Conservation (phyloP, 2,113 vertebrate species). For the Oreocharis arfaki region DNA sequence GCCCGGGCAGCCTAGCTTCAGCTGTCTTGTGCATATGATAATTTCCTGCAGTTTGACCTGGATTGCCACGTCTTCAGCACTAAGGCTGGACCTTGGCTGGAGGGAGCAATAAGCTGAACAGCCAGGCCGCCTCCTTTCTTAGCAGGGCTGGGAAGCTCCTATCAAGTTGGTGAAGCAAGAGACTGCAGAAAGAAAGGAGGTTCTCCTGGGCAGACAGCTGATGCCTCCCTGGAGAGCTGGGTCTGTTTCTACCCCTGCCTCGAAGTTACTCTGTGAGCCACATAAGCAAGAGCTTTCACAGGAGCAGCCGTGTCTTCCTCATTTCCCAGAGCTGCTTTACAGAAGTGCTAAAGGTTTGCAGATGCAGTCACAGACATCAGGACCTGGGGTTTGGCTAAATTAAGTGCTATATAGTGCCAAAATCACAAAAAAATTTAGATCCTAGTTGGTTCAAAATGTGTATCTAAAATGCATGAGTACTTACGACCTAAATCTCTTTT, state of each 20-base stretch:
- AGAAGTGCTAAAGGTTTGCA: background rate
- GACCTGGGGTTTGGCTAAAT: background rate
- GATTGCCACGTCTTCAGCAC: background rate
- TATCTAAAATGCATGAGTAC: background rate
- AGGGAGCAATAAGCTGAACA: background rate
- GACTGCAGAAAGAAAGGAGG: background rate
- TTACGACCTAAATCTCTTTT: background rate
- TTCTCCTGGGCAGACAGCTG: background rate
- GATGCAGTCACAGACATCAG: background rate
- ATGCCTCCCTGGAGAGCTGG: background rate
- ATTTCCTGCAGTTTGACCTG: background rate
- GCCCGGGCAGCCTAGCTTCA: background rate
- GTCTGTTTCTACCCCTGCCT: background rate
- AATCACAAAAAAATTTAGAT: background rate
- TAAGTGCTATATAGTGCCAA: background rate
- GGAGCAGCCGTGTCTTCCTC: background rate
- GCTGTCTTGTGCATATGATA: background rate
- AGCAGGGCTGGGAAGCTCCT: background rate
- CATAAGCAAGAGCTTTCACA: background rate
- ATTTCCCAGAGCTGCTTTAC: background rate
- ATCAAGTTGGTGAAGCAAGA: background rate
- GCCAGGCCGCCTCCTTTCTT: background rate
- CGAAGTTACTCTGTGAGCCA: background rate
- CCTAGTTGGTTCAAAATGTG: background rate
- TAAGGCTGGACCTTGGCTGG: background rate